A percentile compares a stretch with the other conserved stretches of the same genome.
Evolutionary conservation across 2,797 vertebrate genomes (phyloP).

Genomic region (Chloroceryle amazona): DNA sequence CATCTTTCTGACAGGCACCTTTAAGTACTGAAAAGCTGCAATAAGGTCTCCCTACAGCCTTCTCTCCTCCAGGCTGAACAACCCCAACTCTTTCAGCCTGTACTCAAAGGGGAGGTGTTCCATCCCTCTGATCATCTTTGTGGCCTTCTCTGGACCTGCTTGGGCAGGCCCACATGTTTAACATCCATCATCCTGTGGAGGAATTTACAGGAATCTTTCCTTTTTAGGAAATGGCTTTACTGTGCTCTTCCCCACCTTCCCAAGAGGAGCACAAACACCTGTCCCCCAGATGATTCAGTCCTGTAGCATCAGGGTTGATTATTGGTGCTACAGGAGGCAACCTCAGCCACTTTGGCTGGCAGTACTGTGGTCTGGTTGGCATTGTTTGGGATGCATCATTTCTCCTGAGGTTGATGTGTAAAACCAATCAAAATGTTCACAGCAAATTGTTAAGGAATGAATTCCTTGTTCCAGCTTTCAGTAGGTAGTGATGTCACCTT

Average conservation of each 20-base stretch:
- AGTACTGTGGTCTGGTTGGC: neutral
- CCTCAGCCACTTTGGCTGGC: neutral
- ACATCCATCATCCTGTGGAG: neutral
- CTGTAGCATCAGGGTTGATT: neutral
- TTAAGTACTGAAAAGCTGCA: no score
- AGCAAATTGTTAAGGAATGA: neutral
- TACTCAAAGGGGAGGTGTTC: neutral
- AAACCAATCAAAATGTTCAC: neutral
- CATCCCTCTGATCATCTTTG: neutral
- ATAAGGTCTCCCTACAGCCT: neutral
- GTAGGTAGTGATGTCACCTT: neutral
- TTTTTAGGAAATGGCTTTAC: neutral
- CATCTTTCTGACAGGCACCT: no score
- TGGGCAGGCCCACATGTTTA: neutral
- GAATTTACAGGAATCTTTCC: neutral
- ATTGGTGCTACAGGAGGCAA: neutral
- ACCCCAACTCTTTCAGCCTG: neutral
- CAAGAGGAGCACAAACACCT: neutral
- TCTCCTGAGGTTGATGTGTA: neutral
- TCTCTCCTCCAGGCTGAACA: neutral
- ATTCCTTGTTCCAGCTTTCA: neutral
- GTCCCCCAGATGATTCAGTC: rapidly evolving
- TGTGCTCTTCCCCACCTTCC: neutral
- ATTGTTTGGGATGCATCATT: neutral
- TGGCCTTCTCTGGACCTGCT: neutral